Evolutionary conservation across 2,113 vertebrate species (phyloP), one percentile per base, ranked within the genome.

Genomic region (Gila orcuttii): DNA sequence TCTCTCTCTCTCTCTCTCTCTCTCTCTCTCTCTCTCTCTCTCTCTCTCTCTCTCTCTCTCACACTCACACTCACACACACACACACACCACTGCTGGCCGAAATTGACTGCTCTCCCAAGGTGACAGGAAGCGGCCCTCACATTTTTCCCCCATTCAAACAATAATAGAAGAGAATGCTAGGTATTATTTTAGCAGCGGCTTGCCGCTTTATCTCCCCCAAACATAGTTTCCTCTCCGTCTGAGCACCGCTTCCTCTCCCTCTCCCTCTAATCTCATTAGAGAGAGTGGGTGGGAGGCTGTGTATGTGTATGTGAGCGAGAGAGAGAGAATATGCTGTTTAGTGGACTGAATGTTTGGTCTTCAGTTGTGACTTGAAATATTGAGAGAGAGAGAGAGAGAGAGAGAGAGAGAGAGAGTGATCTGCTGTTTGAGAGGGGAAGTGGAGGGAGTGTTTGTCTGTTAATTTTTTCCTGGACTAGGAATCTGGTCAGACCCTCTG

Each of bases 141-240:
- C 93, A 92, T 93, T 93, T 91, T 88, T 86, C 50, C 88, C 86
- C 36, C 47, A 47, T 85, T 95, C 89, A 91, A 94, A 95, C 93
- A 95, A 96, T 94, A 96, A 95, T 93, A 93, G 85, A 57, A 90
- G 91, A 90, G 91, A 93, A 93, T 87, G 90, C 92, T 92, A 91
- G 92, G 89, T 95, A 95, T 95, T 95, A 95, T 95, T 94, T 92
- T 93, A 93, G 93, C 94, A 91, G 93, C 91, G 85, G 83, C 93
- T 93, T 93, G 90, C 91, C 89, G 87, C 95, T 96, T 96, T 96
- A 97, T 97, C 96, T 96, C 92, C 94, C 82, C 95, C 88, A 88
- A 93, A 91, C 96, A 96, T 95, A 91, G 93, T 95, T 96, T 97
- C 96, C 95, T 96, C 90, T 89, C 89, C 71, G 84, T 87, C 91